Percentiles rank a stretch among this genome's conserved stretches.
These are phyloP conservation scores for Apoda limacodes DNA, from an alignment of 2,888 invertebrate genomes.

Conservation along the genomic window DNA sequence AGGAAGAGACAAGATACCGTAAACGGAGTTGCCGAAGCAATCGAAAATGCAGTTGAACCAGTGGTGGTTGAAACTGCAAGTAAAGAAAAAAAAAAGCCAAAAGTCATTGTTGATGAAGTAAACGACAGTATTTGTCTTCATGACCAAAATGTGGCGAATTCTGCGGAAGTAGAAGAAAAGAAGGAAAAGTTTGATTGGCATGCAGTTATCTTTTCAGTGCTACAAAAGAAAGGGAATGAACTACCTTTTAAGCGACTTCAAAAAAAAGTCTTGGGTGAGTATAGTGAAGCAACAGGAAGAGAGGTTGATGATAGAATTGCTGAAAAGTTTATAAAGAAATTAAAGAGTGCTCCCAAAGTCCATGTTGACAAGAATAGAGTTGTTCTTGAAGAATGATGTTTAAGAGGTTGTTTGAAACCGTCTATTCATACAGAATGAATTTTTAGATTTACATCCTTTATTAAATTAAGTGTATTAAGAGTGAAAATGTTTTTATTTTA, in stretches of 20 bases:
- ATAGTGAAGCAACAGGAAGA: slow-evolving; percentile 57
- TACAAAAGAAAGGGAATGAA: slow-evolving; percentile 70
- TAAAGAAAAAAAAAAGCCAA: slow-evolving; percentile 49
- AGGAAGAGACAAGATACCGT: slow-evolving; percentile 54
- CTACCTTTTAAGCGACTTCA: slow-evolving; percentile 79
- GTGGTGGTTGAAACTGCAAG: slow-evolving; percentile 24
- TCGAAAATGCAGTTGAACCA: slow-evolving; percentile 24
- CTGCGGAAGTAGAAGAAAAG: slow-evolving; percentile 35
- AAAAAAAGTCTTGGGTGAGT: slow-evolving; percentile 80
- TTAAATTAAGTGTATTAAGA: too few relatives aligned
- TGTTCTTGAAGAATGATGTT: slow-evolving; percentile 30
- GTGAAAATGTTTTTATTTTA: too few relatives aligned
- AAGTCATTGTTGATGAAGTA: slow-evolving; percentile 35
- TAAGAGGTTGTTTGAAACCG: too few relatives aligned
- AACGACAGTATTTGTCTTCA: slow-evolving; percentile 51
- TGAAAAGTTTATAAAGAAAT: slow-evolving; percentile 78
- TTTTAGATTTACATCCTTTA: too few relatives aligned
- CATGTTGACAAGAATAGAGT: slow-evolving; percentile 73
- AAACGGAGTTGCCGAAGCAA: slow-evolving; percentile 28
- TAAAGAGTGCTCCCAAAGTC: slow-evolving; percentile 75
- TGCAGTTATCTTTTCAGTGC: slow-evolving; percentile 54
- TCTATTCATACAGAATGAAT: too few relatives aligned
- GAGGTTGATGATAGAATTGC: slow-evolving; percentile 73
- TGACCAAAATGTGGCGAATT: slow-evolving; percentile 58
- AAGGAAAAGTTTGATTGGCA: slow-evolving; percentile 62